Conservation (phyloP, 2,797 vertebrate species). For the Clamator glandarius region DNA sequence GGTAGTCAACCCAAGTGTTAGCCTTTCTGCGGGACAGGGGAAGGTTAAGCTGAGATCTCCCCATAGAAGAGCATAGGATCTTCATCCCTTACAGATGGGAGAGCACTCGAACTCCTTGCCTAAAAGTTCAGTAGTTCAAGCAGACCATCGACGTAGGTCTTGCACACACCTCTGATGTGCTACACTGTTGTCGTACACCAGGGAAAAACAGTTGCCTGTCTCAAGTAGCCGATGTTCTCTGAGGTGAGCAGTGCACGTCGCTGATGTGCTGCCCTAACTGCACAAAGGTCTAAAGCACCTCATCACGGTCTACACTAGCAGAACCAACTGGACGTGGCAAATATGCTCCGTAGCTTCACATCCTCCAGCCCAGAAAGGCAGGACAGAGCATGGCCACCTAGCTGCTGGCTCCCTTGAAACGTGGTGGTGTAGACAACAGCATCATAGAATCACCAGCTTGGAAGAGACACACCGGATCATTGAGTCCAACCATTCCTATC, state of each 20-base stretch:
- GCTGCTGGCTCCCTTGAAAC: not conserved
- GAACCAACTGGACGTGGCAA: not conserved
- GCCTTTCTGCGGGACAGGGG: too few relatives aligned
- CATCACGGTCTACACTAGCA: not conserved
- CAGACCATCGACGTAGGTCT: not conserved
- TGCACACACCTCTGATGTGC: not conserved
- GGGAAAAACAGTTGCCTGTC: not conserved
- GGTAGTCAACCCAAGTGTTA: not conserved
- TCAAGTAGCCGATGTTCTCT: not conserved
- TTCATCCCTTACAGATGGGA: not conserved
- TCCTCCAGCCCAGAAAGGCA: not conserved
- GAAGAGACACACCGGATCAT: too few relatives aligned
- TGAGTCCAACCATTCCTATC: too few relatives aligned
- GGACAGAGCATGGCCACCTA: not conserved
- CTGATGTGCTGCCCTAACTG: not conserved
- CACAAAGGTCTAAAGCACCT: not conserved
- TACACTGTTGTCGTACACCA: not conserved
- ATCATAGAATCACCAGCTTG: too few relatives aligned
- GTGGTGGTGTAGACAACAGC: too few relatives aligned
- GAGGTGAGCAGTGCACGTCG: not conserved
- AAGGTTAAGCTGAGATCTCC: not conserved
- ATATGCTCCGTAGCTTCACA: accelerated
- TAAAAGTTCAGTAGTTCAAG: not conserved
- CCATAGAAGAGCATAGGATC: accelerated
- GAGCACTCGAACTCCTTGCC: not conserved